These are phyloP conservation scores for Spongilla lacustris DNA, from an alignment of 37 sponge, comb jelly and placozoan species.

Conservation along the genomic window DNA sequence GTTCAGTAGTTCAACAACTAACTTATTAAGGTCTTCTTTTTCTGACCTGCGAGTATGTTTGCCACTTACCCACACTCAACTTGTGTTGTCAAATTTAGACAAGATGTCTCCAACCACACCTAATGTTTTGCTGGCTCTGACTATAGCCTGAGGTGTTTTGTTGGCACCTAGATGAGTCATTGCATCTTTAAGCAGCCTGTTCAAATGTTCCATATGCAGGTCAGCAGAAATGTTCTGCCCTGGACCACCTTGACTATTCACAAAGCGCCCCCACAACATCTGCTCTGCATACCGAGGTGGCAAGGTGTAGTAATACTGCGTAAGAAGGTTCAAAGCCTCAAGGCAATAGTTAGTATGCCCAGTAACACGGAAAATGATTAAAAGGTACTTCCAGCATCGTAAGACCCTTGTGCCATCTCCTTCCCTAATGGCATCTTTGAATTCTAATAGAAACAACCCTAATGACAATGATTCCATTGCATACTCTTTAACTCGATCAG, in stretches of 20 bases:
- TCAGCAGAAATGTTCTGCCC: slow-evolving; percentile 21
- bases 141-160: slow-evolving; percentile 15
- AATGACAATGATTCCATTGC: slow-evolving; percentile 6
- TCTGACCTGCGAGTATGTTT: no score
- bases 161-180: slow-evolving; percentile 33
- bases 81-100: no score
- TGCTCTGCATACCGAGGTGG: slow-evolving; percentile 29
- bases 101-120: no score
- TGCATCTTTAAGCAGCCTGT: slow-evolving; percentile 3
- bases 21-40: no score
- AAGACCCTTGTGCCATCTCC: slow-evolving; percentile 33
- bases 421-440: slow-evolving; percentile 27
- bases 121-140: neutral
- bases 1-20: no score
- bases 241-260: slow-evolving; percentile 22
- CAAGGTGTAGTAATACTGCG: neutral
- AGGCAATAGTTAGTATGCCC: slow-evolving; percentile 23
- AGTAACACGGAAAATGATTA: slow-evolving; percentile 23
- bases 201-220: slow-evolving; percentile 26
- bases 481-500: slow-evolving; percentile 12
- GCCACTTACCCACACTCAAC: no score
- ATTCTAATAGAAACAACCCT: slow-evolving; percentile 6
- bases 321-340: slow-evolving; percentile 23
- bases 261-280: slow-evolving; percentile 16
- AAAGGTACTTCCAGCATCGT: slow-evolving; percentile 17